These are phyloP conservation scores for Tinamus major DNA, from an alignment of 2,797 vertebrate genomes.

Conservation along the genomic window DNA sequence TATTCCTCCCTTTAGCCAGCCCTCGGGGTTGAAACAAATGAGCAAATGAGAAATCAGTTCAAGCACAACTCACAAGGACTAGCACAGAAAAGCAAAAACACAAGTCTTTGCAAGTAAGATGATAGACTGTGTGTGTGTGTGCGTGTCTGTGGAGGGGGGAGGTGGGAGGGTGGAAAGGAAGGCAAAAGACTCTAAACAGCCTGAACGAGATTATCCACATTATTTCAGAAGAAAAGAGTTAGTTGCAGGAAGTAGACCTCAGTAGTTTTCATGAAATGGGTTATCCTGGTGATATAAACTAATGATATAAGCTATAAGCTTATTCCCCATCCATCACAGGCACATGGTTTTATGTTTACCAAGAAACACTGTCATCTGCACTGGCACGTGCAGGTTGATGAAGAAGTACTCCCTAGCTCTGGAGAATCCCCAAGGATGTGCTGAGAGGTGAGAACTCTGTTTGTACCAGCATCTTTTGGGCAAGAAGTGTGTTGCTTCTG, in stretches of 20 bases:
- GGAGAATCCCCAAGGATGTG: rapidly evolving
- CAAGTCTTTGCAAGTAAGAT: background rate
- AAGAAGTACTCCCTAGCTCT: background rate
- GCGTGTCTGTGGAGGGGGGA: too few relatives aligned
- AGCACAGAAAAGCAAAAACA: background rate
- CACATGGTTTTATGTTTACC: background rate
- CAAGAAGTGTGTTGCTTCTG: background rate
- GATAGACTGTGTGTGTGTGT: too few relatives aligned
- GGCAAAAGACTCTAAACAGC: background rate
- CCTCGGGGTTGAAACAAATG: background rate
- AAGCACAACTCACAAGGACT: background rate
- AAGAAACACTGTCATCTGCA: background rate
- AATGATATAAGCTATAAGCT: background rate
- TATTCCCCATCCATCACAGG: background rate
- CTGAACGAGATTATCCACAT: background rate
- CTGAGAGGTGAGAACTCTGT: background rate
- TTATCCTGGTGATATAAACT: background rate
- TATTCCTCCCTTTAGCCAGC: background rate
- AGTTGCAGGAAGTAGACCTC: background rate
- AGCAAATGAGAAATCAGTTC: background rate
- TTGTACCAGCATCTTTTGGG: background rate
- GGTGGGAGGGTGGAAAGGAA: rapidly evolving
- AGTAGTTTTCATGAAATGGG: background rate
- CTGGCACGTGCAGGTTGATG: background rate
- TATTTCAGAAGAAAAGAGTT: background rate